A percentile compares a stretch with the other conserved stretches of the same genome.
These are phyloP conservation scores for Ylistrum balloti DNA, from an alignment of 1,140 invertebrate genomes.

Conservation along the genomic window DNA sequence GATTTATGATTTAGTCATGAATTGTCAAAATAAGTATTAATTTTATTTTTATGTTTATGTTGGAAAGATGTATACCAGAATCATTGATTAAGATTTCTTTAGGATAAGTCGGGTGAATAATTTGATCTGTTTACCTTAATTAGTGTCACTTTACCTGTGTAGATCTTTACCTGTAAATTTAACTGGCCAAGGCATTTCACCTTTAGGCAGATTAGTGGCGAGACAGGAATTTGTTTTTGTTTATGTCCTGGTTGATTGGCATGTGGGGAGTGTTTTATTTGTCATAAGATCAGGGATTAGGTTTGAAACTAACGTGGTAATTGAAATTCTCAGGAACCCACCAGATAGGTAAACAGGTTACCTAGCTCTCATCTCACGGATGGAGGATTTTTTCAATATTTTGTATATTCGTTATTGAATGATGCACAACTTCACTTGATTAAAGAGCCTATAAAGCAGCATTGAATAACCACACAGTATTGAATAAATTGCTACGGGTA, in stretches of 20 bases:
- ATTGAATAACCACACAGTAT: neutral
- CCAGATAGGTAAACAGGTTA: neutral
- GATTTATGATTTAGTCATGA: neutral
- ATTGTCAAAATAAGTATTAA: neutral
- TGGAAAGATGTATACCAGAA: neutral
- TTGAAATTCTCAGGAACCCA: neutral
- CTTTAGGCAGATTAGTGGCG: constrained; percentile 23
- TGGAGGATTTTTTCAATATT: neutral
- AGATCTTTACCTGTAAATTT: neutral
- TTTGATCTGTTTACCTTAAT: constrained; percentile 9
- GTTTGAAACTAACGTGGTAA: neutral
- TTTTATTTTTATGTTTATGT: neutral
- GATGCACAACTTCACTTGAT: neutral
- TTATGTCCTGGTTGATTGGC: constrained; percentile 4
- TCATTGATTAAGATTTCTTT: neutral
- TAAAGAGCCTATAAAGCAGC: neutral
- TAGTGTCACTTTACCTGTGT: neutral
- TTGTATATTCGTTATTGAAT: neutral
- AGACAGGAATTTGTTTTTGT: constrained; percentile 29
- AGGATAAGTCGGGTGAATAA: neutral
- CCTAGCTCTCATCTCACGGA: neutral
- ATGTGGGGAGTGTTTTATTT: neutral
- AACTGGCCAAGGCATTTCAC: neutral
- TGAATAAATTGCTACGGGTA: neutral
- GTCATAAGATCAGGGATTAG: constrained; percentile 7